Evolutionary conservation across 2,113 vertebrate genomes (phyloP).

Genomic region (Bufo bufo): DNA sequence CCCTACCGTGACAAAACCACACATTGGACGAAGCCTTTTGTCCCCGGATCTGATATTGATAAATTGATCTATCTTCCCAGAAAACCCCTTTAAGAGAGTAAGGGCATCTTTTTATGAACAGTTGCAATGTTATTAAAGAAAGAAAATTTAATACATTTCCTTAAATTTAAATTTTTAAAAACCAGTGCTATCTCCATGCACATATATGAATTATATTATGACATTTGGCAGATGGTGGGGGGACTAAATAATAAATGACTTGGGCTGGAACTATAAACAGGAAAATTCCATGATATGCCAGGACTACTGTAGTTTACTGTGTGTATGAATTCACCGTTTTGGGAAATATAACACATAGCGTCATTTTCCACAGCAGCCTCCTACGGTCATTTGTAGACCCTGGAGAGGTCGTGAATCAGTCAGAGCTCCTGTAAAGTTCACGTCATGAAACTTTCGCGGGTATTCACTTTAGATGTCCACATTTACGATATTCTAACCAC

Average conservation of each 20-base stretch:
- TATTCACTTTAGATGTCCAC: background rate
- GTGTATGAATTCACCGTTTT: background rate
- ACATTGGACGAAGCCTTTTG: no score
- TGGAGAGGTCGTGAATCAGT: conserved; percentile 20
- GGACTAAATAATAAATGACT: background rate
- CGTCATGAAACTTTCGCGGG: background rate
- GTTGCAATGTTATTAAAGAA: no score
- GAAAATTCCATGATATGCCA: conserved; percentile 15
- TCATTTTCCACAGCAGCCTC: background rate
- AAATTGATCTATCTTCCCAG: no score
- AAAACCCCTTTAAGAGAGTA: no score
- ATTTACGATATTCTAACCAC: conserved; percentile 9
- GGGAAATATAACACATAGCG: background rate
- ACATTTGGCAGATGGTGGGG: no score
- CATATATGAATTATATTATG: background rate
- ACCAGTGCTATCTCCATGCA: no score
- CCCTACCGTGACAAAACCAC: no score
- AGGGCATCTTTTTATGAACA: no score
- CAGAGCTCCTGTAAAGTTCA: conserved; percentile 5
- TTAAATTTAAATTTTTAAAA: no score
- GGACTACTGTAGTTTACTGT: background rate
- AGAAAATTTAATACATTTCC: no score
- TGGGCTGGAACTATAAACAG: background rate
- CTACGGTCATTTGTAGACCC: background rate
- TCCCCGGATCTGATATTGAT: no score